Evolutionary conservation across 2,113 vertebrate species (phyloP).

Genomic region (Camelus dromedarius): DNA sequence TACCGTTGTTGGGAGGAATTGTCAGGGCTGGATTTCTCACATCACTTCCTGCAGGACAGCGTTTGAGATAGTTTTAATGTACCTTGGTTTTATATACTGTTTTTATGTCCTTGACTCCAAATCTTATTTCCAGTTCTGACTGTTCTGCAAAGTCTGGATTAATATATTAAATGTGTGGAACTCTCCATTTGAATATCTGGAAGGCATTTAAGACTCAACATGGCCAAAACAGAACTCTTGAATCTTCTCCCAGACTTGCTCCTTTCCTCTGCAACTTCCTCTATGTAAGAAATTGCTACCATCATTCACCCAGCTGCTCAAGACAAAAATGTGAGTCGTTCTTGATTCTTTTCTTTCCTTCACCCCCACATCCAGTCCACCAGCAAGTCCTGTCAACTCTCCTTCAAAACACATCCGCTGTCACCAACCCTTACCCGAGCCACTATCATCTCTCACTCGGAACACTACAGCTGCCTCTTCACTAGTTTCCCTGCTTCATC

Average conservation of each 20-base stretch:
- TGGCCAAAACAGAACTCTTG: constrained; percentile 4
- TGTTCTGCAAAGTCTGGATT: neutral
- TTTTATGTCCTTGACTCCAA: neutral
- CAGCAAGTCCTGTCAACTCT: neutral
- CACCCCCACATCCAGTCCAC: neutral
- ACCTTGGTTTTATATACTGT: neutral
- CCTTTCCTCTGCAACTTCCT: neutral
- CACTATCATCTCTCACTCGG: neutral
- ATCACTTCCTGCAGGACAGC: neutral
- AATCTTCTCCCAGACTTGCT: neutral
- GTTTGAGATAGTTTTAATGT: neutral
- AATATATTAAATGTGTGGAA: neutral
- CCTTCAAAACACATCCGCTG: neutral
- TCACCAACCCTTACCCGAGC: neutral
- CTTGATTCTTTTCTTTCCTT: neutral
- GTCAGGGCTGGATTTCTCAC: neutral
- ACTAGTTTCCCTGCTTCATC: neutral
- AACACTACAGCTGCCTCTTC: neutral
- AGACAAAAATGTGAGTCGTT: neutral
- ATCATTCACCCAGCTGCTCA: neutral
- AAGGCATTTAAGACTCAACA: neutral
- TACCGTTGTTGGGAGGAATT: neutral
- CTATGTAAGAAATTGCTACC: neutral
- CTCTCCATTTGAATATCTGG: constrained; percentile 17
- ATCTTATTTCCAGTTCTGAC: neutral